These are phyloP conservation scores for Tribolium madens DNA, from an alignment of 1,140 invertebrate species.

Conservation along the genomic window DNA sequence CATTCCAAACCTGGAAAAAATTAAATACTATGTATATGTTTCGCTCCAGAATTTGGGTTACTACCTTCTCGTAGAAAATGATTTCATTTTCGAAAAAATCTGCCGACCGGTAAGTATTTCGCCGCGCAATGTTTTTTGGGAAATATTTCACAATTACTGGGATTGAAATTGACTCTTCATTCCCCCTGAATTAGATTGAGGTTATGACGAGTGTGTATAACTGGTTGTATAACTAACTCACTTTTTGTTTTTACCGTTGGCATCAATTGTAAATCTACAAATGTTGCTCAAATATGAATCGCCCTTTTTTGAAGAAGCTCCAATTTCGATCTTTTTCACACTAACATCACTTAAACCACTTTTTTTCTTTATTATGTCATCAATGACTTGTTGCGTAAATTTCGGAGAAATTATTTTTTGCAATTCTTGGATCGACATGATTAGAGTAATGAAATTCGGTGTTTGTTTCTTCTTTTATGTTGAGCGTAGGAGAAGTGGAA, in stretches of 20 bases:
- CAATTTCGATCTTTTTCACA: constrained; percentile 66
- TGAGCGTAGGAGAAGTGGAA: not conserved
- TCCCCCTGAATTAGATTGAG: constrained; percentile 46
- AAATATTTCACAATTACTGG: constrained; percentile 74
- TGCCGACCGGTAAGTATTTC: constrained; percentile 73
- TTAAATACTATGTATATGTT: not conserved
- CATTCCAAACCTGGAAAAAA: constrained; percentile 64
- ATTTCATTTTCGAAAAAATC: constrained; percentile 80
- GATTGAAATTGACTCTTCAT: constrained; percentile 59
- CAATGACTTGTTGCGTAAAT: constrained; percentile 67
- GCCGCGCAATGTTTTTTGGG: constrained; percentile 72
- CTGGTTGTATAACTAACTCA: constrained; percentile 43
- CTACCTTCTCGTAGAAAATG: constrained; percentile 73
- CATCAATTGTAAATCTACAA: constrained; percentile 70
- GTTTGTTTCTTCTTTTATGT: not conserved
- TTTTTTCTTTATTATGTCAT: constrained; percentile 65
- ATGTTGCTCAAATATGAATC: constrained; percentile 77
- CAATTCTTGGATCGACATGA: constrained; percentile 37
- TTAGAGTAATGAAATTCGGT: not conserved
- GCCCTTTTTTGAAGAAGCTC: constrained; percentile 69
- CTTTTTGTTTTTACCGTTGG: constrained; percentile 61
- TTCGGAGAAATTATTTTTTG: constrained; percentile 50
- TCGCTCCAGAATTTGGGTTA: not conserved
- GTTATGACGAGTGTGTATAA: constrained; percentile 4
- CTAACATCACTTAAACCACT: constrained; percentile 65